phyloP scores from a whole-genome alignment of 1,140 invertebrate genomes.

The Euwallacea similis region DNA sequence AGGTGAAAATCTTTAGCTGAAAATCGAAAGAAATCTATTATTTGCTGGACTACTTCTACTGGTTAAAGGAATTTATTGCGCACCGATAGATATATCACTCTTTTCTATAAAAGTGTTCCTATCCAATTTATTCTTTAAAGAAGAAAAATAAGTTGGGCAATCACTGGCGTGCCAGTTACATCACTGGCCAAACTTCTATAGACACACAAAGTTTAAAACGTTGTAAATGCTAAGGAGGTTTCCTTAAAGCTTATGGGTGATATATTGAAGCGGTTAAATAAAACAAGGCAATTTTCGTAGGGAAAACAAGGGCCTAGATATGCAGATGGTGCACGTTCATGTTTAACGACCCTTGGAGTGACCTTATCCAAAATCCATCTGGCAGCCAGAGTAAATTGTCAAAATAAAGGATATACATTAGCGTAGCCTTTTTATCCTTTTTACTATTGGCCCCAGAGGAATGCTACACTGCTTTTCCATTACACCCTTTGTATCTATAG shows the following conservation, averaged over 20 bases:
- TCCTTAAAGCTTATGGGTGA: conserved; percentile 19
- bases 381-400: conserved; percentile 29
- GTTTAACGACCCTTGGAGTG: conserved; percentile 33
- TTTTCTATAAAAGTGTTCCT: background rate
- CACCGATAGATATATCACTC: conserved; percentile 5
- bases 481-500: conserved; percentile 35
- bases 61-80: conserved; percentile 7
- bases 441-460: conserved; percentile 33
- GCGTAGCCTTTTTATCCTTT: conserved; percentile 27
- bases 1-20: conserved; percentile 6
- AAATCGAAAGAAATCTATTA: conserved; percentile 18
- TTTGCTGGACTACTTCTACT: conserved; percentile 9
- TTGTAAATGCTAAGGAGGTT: background rate
- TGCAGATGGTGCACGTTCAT: conserved; percentile 34
- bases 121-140: background rate
- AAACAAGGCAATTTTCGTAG: conserved; percentile 24
- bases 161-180: no score
- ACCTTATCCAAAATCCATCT: conserved; percentile 37
- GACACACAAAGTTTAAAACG: conserved; percentile 1
- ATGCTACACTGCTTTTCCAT: conserved; percentile 35
- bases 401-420: conserved; percentile 38
- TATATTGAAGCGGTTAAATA: conserved; percentile 15
- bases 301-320: conserved; percentile 21
- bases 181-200: background rate
- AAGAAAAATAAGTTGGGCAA: no score